These are phyloP conservation scores for Rhodeus uyekii DNA, from an alignment of 2,797 vertebrate genomes.

Conservation along the genomic window DNA sequence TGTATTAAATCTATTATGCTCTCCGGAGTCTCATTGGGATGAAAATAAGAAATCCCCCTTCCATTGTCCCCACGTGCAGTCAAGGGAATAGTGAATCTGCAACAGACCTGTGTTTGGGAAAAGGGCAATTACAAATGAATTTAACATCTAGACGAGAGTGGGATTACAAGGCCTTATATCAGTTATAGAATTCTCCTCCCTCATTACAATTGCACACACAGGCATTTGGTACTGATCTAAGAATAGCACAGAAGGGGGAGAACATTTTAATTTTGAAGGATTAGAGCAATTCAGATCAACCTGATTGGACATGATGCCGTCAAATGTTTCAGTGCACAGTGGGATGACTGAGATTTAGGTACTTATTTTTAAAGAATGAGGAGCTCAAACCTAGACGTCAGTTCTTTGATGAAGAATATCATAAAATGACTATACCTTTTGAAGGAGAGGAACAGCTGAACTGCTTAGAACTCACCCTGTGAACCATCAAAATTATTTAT, in stretches of 20 bases:
- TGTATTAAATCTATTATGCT: slow-evolving; percentile 66
- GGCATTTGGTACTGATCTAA: slow-evolving; percentile 63
- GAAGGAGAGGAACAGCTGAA: not conserved
- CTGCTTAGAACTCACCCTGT: not conserved
- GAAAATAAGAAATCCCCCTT: slow-evolving; percentile 65
- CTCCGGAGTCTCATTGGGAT: slow-evolving; percentile 62
- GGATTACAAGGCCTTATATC: slow-evolving; percentile 75
- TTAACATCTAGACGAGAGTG: slow-evolving; percentile 69
- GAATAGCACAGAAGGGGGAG: slow-evolving; percentile 64
- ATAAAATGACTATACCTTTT: not conserved
- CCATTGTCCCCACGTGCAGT: slow-evolving; percentile 69
- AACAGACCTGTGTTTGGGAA: slow-evolving; percentile 67
- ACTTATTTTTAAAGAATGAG: slow-evolving; percentile 59
- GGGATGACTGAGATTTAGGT: slow-evolving; percentile 67
- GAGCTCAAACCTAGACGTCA: slow-evolving; percentile 50
- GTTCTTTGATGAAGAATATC: slow-evolving; percentile 22
- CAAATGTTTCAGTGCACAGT: slow-evolving; percentile 58
- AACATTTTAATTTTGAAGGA: slow-evolving; percentile 74
- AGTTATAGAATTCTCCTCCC: slow-evolving; percentile 64
- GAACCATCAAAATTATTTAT: not conserved
- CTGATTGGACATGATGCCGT: slow-evolving; percentile 59
- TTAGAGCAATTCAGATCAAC: slow-evolving; percentile 71
- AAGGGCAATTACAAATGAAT: slow-evolving; percentile 76
- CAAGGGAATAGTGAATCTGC: slow-evolving; percentile 64
- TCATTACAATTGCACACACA: slow-evolving; percentile 63